These are phyloP conservation scores for Gambusia affinis DNA, from an alignment of 2,113 vertebrate genomes.

Conservation along the genomic window DNA sequence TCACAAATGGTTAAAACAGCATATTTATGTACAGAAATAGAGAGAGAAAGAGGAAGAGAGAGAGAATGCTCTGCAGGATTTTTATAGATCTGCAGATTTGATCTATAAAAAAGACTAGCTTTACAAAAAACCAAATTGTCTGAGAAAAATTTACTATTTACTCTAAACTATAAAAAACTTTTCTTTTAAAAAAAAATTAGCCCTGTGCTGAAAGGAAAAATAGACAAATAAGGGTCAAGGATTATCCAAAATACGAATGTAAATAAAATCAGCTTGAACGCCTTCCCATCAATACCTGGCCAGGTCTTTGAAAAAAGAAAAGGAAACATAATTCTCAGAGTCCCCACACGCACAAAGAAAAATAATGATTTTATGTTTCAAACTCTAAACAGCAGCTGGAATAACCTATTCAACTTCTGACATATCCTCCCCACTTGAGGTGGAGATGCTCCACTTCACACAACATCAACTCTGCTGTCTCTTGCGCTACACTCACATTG, in stretches of 20 bases:
- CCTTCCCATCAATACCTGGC: slow-evolving; percentile 21
- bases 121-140: not conserved
- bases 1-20: not conserved
- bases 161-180: not conserved
- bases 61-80: no score
- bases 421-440: slow-evolving; percentile 44
- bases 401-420: slow-evolving; percentile 46
- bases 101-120: not conserved
- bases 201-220: not conserved
- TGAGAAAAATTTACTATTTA: no score
- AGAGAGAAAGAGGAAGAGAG: no score
- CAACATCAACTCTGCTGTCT: slow-evolving; percentile 45
- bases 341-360: slow-evolving; percentile 45
- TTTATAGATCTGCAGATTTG: not conserved
- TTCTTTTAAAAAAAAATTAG: not conserved
- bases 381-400: slow-evolving; percentile 52
- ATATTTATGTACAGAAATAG: no score
- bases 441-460: slow-evolving; percentile 58
- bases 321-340: slow-evolving; percentile 45
- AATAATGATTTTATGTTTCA: slow-evolving; percentile 44
- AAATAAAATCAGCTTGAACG: slow-evolving; percentile 25
- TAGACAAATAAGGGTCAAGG: not conserved
- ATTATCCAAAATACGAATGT: slow-evolving; percentile 9
- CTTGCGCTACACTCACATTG: slow-evolving; percentile 52
- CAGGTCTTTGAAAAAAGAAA: slow-evolving; percentile 6